Evolutionary conservation across 2,888 invertebrate species (phyloP).

Genomic region (Aphrophora alni): DNA sequence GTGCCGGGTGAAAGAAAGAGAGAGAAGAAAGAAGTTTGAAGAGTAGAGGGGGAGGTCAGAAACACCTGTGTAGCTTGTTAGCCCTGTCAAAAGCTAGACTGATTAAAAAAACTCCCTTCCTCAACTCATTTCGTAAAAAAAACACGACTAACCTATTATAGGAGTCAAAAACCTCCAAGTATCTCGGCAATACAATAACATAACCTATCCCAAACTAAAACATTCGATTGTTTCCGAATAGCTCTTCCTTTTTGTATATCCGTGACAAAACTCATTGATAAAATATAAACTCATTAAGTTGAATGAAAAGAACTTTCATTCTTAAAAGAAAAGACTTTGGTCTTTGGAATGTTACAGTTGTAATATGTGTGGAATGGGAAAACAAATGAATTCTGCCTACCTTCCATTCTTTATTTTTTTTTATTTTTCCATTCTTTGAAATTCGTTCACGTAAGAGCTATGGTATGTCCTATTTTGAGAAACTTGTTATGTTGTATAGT

Average conservation of each 20-base stretch:
- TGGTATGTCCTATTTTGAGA: background rate
- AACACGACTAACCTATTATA: background rate
- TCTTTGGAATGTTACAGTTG: background rate
- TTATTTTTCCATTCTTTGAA: background rate
- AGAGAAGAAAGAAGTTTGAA: background rate
- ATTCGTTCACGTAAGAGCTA: background rate
- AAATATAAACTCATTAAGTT: background rate
- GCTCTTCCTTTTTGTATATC: background rate
- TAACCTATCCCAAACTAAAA: background rate
- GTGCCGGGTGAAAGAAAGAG: background rate
- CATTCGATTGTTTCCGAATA: background rate
- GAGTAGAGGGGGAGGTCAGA: background rate
- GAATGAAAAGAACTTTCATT: background rate
- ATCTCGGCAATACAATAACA: background rate
- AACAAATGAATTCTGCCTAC: background rate
- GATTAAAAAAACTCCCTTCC: background rate
- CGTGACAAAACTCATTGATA: background rate
- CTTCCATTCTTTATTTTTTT: background rate
- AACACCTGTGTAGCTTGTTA: background rate
- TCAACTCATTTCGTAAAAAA: slow-evolving; percentile 1
- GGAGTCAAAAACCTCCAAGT: background rate
- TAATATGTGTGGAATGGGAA: background rate
- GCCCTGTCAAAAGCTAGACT: slow-evolving; percentile 1
- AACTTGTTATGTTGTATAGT: no score
- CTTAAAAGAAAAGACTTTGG: background rate